These are phyloP conservation scores for Ceratosolen solmsi DNA, from an alignment of 1,140 invertebrate species.

Conservation along the genomic window DNA sequence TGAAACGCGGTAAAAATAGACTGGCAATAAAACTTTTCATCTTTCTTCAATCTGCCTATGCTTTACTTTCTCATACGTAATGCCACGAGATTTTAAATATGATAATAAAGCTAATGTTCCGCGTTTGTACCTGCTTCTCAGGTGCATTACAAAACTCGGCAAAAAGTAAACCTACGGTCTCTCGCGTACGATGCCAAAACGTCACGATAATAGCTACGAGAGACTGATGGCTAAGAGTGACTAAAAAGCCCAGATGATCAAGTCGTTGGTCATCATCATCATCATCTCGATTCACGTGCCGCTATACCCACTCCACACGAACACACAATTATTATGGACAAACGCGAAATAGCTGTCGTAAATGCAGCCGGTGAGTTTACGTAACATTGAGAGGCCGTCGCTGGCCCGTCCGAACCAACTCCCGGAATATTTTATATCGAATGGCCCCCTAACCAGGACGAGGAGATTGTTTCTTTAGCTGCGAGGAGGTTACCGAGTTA, in stretches of 20 bases:
- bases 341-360: background rate
- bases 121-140: no score
- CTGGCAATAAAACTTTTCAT: no score
- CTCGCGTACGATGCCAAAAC: no score
- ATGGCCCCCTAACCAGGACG: background rate
- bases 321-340: background rate
- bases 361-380: background rate
- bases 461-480: background rate
- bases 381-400: background rate
- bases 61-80: no score
- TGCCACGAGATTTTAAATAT: no score
- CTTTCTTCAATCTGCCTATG: no score
- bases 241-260: constrained; percentile 16
- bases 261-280: constrained; percentile 44
- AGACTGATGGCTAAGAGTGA: background rate
- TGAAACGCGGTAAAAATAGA: no score
- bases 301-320: background rate
- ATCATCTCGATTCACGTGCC: constrained; percentile 46
- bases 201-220: background rate
- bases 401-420: background rate
- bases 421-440: background rate
- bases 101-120: no score
- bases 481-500: no score
- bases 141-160: no score
- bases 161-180: no score